Percentiles rank a stretch among this genome's conserved stretches.
These are phyloP conservation scores for Cardinalis cardinalis DNA, from an alignment of 2,113 vertebrate genomes.

Conservation along the genomic window DNA sequence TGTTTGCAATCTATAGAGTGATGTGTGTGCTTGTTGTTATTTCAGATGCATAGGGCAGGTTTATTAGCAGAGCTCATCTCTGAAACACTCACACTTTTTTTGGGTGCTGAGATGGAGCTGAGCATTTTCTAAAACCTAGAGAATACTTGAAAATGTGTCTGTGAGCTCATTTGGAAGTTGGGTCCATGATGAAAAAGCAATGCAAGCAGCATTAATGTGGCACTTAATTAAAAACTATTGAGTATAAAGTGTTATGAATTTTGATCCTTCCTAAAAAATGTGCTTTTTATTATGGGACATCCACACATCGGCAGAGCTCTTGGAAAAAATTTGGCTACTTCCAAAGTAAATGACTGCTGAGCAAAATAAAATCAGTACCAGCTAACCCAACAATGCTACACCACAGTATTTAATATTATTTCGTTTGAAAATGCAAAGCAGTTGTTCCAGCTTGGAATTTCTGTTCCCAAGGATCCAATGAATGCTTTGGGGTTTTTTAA, in stretches of 20 bases:
- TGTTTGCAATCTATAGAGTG: neutral
- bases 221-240: constrained; percentile 32
- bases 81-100: neutral
- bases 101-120: neutral
- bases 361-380: neutral
- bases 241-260: neutral
- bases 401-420: neutral
- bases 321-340: neutral
- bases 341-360: neutral
- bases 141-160: neutral
- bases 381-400: neutral
- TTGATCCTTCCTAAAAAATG: neutral
- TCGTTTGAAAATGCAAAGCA: constrained; percentile 28
- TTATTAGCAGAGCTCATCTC: neutral
- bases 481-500: neutral
- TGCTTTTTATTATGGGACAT: constrained; percentile 3
- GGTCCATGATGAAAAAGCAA: neutral
- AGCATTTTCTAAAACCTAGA: neutral
- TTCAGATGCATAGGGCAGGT: neutral
- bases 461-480: neutral
- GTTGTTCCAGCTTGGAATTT: neutral
- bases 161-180: constrained; percentile 2
- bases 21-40: neutral
- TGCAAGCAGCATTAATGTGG: neutral
- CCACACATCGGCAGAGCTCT: neutral